Percentiles rank a stretch among this genome's conserved stretches.
These are phyloP conservation scores for Rhynchomys soricoides DNA, from an alignment of 2,113 vertebrate genomes.

Conservation along the genomic window DNA sequence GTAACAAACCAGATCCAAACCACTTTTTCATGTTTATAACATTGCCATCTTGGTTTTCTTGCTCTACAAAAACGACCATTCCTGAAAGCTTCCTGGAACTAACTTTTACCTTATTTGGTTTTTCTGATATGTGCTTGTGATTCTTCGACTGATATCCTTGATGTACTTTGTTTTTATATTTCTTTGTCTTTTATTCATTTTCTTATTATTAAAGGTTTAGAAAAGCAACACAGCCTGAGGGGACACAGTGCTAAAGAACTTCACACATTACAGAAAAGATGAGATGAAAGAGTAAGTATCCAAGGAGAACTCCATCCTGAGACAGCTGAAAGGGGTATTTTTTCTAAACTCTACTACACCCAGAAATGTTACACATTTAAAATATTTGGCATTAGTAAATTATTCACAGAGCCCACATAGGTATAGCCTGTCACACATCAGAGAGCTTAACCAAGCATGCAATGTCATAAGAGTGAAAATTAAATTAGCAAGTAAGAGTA, in stretches of 20 bases:
- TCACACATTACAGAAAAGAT: not conserved
- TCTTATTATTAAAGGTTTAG: not conserved
- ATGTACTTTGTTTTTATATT: not conserved
- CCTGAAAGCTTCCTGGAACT: not conserved
- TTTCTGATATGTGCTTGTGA: not conserved
- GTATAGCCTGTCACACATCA: too few species aligned
- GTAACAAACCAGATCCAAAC: not conserved
- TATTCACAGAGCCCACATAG: not conserved
- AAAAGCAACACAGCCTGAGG: not conserved
- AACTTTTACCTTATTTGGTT: not conserved
- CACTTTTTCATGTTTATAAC: not conserved
- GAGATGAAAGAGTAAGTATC: not conserved
- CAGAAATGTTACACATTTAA: not conserved
- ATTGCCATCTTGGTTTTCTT: not conserved
- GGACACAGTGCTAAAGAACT: not conserved
- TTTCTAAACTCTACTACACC: not conserved
- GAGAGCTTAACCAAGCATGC: not conserved
- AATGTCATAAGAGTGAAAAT: not conserved
- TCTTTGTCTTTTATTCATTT: conserved; percentile 2
- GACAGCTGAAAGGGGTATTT: fast-evolving
- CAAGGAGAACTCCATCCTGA: not conserved
- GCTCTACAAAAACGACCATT: not conserved
- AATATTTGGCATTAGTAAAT: not conserved
- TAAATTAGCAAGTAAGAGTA: not conserved
- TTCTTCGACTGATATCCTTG: not conserved